Evolutionary conservation across 1,140 invertebrate genomes (phyloP).

Genomic region (Globodera rostochiensis): DNA sequence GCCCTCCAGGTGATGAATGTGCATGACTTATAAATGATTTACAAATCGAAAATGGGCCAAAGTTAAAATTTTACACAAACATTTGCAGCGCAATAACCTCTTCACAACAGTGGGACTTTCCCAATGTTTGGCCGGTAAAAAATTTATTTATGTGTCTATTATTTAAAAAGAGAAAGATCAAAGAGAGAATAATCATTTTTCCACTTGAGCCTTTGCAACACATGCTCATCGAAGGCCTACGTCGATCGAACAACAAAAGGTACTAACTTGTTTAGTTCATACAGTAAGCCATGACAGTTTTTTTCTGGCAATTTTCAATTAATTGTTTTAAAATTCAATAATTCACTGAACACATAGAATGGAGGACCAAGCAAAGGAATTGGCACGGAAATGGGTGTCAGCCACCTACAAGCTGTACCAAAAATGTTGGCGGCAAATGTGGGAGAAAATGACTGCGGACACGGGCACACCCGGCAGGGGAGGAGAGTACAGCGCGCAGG

Average conservation of each 20-base stretch:
- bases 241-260: too few relatives aligned
- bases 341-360: slow-evolving; percentile 5
- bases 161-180: too few relatives aligned
- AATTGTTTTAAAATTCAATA: too few relatives aligned
- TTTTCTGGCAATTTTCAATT: too few relatives aligned
- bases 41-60: not conserved
- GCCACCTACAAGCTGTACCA: slow-evolving; percentile 15
- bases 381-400: not conserved
- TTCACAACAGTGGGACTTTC: slow-evolving; percentile 19
- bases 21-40: too few relatives aligned
- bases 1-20: not conserved
- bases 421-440: slow-evolving; percentile 11
- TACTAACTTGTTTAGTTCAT: too few relatives aligned
- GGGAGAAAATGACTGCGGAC: slow-evolving; percentile 16
- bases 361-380: slow-evolving; percentile 1
- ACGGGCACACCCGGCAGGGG: slow-evolving; percentile 6
- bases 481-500: slow-evolving; percentile 5
- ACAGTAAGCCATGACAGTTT: too few relatives aligned
- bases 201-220: too few relatives aligned
- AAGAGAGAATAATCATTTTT: not conserved
- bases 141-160: too few relatives aligned
- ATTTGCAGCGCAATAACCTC: not conserved
- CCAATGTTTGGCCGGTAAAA: slow-evolving; percentile 20
- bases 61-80: not conserved
- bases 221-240: too few relatives aligned